Base-by-base conservation (phyloP, 2,888 invertebrate genomes). In the Linnaemya vulpina region DNA sequence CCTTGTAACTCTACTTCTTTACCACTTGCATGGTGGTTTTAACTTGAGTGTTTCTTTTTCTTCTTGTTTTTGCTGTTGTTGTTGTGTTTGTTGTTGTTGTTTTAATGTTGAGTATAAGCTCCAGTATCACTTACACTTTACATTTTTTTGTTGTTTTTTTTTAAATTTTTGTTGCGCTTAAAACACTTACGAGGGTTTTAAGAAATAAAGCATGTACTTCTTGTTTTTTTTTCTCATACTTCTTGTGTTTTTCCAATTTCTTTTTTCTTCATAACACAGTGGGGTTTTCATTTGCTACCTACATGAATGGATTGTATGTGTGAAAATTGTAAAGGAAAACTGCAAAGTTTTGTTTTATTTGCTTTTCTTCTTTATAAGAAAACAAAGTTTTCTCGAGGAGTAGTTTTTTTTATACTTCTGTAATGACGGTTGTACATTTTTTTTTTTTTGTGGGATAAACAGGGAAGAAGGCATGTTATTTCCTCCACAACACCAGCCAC, bases 91-190 rank as follows among this genome's bases (percentile, higher is more conserved):
- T 30, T 68, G 13, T n/a, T 51, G 1, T 43, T 51, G 17, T 35
- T 30, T 43, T 63, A 7, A n/a, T 30, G 43, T 63, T 10, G 22
- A 49, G n/a, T 25, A 30, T 62, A 68, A 75, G 74, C 74, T 77
- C 40, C 65, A 51, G 84, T 85, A 85, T 85, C 84, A 85, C 84
- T 85, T 85, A 85, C 84, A 85, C 84, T 85, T 81, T 85, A 74
- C 55, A 22, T 70, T 43, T 55, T 53, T 76, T 7, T 55, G n/a
- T n/a, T n/a, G n/a, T 13, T 63, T 43, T 73, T 78, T 58, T 40
- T 60, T 71, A 35, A 58, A 68, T 49, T 60, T 78, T 70, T 58
- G 17, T 58, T 68, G 58, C 63, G 84, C 77, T 81, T 85, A 82
- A 74, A 73, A 84, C 80, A 81, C 62, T 85, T 81, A 68, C 38